Evolutionary conservation across 2,888 invertebrate species (phyloP), one percentile per base, ranked within the genome.

Genomic region (Nemotelus pantherinus): DNA sequence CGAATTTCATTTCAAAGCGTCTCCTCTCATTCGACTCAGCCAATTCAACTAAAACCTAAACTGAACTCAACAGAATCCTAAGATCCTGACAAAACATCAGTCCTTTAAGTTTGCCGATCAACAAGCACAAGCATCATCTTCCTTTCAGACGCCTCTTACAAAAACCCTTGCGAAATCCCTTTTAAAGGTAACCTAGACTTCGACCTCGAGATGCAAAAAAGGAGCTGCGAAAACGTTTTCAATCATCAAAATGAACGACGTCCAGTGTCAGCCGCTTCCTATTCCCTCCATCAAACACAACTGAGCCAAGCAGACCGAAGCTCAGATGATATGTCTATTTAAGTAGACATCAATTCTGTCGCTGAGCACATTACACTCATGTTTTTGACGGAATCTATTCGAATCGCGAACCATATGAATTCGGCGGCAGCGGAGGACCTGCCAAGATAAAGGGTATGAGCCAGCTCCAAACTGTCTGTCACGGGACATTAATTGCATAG

Each of bases 401-500:
- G 25, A 25, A 25, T 25, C 25, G 25, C 0, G 25, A 25, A 25
- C 25, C 25, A 25, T 1, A 25, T 25, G 25, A 25, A 25, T 25
- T 25, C 25, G 25, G 25, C 25, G 25, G 25, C 25, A 1, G 25
- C 1, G 25, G 25, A 25, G 25, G 25, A 25, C 25, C 25, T 25
- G 25, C 25, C 25, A 25, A 25, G 25, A 25, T 1, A 43, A 70
- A 39, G 43, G 55, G 47, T 9, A 55, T 3, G 55, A 43, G 55
- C 4, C 41, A 53, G 47, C 70, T 70, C 70, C 70, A 70, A 25
- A 70, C 41, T 55, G 70, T 70, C 70, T 70, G 70, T 70, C 70
- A 70, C 70, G 70, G 70, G 43, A 70, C 70, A 70, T 70, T 70
- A 55, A 70, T 41, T 55, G 70, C 53, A 68, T 68, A 50, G 70